Conservation (phyloP, 2,888 invertebrate genomes). For the Aporophyla lueneburgensis region DNA sequence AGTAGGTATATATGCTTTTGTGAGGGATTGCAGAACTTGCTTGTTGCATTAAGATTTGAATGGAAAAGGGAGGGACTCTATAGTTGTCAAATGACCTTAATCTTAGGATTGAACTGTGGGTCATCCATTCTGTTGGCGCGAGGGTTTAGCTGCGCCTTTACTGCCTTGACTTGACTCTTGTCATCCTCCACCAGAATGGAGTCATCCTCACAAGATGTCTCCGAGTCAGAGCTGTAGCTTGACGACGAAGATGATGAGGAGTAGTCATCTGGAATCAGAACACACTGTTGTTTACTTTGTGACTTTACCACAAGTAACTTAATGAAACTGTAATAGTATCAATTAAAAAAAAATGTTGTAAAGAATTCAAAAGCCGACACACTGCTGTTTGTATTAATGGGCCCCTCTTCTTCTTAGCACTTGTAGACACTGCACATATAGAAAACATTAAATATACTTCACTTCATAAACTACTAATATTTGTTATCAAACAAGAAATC, state of each 20-base stretch:
- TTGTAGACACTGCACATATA: neutral
- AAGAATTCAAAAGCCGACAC: neutral
- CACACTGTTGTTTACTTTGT: neutral
- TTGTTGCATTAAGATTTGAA: neutral
- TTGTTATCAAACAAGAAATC: slow-evolving; percentile 1
- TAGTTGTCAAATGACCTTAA: slow-evolving; percentile 75
- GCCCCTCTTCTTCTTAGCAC: too few relatives aligned
- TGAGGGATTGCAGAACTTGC: neutral
- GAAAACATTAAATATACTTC: neutral
- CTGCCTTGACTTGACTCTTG: slow-evolving; percentile 70
- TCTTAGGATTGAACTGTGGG: slow-evolving; percentile 80
- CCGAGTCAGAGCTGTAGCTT: slow-evolving; percentile 87
- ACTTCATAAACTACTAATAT: neutral
- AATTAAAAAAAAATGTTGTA: neutral
- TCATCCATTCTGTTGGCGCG: slow-evolving; percentile 87
- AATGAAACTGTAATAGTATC: neutral
- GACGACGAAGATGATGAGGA: slow-evolving; percentile 85
- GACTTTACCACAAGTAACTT: neutral
- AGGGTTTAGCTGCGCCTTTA: slow-evolving; percentile 80
- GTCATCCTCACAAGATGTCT: slow-evolving; percentile 86
- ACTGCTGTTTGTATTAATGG: neutral
- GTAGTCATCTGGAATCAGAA: slow-evolving; percentile 79
- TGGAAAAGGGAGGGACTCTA: neutral
- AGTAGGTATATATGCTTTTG: neutral
- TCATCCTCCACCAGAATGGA: slow-evolving; percentile 81